Base-by-base conservation (phyloP, 1,140 invertebrate genomes). In the Eubasilissa regina region DNA sequence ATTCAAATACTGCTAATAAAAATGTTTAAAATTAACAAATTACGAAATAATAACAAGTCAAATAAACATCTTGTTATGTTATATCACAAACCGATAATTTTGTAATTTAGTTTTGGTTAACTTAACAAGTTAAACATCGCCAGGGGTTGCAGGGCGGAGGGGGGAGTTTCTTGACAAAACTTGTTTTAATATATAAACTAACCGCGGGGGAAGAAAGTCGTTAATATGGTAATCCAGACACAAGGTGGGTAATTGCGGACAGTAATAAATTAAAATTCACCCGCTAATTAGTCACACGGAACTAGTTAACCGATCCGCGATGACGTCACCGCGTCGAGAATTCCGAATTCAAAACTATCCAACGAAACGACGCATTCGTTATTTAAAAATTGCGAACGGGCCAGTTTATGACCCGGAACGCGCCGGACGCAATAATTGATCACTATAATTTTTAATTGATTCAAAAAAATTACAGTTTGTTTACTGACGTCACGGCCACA, bases 241-340 rank as follows among this genome's bases (percentile, higher is more conserved):
- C 45, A 70, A 51, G 19, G 66, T 47, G 51, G 66, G 66, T 70
- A 70, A 70, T 53, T 70, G 66, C 25, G 45, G 25, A 1, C 45
- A 15, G 66, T 51, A 53, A 70, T 70, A 70, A 70, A 70, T 70
- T 70, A 70, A 70, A 70, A 53, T 47, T 51, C 25, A 25, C 6
- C 66, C 66, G 51, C 45, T 70, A 70, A 70, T 70, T 70, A 70
- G 66, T 70, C 66, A 48, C 66, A 70, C 66, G 66, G 66, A 70
- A 70, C 66, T 70, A 70, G 66, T 70, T 70, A 53, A 25, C 45
- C 45, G 66, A 70, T 70, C 45, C 66, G 66, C 45, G 51, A n/a
- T 70, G 66, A 70, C 66, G 66, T 70, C 45, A 48, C 0, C 3
- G 47, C 35, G 11, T 21, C 15, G 25, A 12, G 15, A 21, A 47